Conservation (phyloP, 2,113 vertebrate genomes). For the Sceloporus tristichus region DNA sequence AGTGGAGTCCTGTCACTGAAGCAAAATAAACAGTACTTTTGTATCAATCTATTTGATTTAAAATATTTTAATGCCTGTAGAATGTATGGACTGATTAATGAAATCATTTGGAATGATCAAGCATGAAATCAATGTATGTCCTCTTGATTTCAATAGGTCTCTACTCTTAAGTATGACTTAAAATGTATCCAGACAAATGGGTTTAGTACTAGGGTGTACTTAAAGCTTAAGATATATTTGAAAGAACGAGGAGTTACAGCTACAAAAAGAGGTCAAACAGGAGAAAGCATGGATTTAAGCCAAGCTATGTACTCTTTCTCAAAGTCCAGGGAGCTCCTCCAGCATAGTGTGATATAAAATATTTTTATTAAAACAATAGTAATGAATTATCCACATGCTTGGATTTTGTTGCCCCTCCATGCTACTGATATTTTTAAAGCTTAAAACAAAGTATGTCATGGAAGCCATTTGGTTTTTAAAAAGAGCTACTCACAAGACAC, state of each 20-base stretch:
- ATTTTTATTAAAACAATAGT: too few relatives aligned
- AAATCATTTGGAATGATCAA: neutral
- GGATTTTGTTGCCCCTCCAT: neutral
- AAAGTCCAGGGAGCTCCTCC: neutral
- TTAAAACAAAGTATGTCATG: neutral
- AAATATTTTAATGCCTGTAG: neutral
- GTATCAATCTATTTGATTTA: neutral
- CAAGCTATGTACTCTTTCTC: slow-evolving; percentile 4
- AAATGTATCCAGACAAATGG: neutral
- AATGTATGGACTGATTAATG: neutral
- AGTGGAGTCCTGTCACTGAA: neutral
- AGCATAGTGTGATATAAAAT: neutral
- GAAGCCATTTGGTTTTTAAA: neutral
- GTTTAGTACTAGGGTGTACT: neutral
- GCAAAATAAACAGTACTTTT: neutral
- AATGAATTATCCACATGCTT: neutral
- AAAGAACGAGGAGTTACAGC: neutral
- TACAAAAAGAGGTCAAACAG: neutral
- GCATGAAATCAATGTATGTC: neutral
- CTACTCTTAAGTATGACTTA: neutral
- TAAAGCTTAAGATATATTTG: neutral
- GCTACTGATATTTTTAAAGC: neutral
- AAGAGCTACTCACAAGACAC: neutral
- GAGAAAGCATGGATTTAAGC: neutral
- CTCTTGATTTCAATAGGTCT: neutral